These are phyloP conservation scores for Adineta ricciae DNA, from an alignment of 2,888 invertebrate genomes.

Conservation along the genomic window DNA sequence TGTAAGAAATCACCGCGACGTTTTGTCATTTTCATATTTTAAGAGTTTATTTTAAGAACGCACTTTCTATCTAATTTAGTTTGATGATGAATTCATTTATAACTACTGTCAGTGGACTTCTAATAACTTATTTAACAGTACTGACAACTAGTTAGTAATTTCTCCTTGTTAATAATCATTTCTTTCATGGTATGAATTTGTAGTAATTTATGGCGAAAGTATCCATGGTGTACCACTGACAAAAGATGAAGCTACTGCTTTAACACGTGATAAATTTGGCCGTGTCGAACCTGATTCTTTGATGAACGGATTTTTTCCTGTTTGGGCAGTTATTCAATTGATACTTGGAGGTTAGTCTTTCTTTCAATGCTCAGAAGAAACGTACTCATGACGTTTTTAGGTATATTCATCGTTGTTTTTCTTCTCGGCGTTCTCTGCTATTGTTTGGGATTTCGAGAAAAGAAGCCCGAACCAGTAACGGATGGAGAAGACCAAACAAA, in stretches of 20 bases:
- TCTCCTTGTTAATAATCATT: neutral
- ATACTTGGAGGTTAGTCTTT: neutral
- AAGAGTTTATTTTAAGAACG: no score
- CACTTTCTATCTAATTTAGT: neutral
- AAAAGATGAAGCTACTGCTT: constrained; percentile 24
- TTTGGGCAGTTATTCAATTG: constrained; percentile 30
- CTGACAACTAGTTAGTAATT: neutral
- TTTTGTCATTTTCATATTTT: no score
- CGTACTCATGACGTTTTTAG: neutral
- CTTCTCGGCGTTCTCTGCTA: neutral
- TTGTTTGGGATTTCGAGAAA: no score
- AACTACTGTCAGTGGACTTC: neutral
- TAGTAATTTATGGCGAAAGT: neutral
- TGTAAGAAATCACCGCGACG: neutral
- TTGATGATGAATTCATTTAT: neutral
- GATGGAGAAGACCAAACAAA: no score
- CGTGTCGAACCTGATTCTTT: constrained; percentile 22
- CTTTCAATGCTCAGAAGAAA: no score
- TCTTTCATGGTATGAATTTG: neutral
- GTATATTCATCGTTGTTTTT: constrained; percentile 11
- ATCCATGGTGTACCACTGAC: neutral
- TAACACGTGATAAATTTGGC: constrained; percentile 27
- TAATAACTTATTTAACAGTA: neutral
- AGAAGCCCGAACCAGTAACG: no score
- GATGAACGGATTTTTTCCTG: constrained; percentile 26